Conservation (phyloP, 1,140 invertebrate genomes). For the Diplogasteroides magnus region DNA sequence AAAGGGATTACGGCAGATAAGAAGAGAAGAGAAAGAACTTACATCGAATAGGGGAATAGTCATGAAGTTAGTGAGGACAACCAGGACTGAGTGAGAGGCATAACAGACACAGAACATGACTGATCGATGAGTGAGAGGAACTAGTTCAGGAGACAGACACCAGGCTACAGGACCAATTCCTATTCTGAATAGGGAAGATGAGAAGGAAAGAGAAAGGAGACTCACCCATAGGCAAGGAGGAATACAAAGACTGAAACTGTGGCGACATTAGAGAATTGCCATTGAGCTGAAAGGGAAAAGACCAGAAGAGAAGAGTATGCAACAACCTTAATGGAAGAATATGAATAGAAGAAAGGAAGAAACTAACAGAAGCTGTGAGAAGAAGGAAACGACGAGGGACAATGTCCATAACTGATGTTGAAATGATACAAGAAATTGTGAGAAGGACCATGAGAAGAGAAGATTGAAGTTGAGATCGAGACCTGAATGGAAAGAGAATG, state of each 20-base stretch:
- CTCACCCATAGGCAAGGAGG: conserved; percentile 34
- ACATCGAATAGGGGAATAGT: conserved; percentile 43
- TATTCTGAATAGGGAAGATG: conserved; percentile 28
- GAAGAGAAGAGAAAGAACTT: neutral
- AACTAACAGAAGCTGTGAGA: conserved; percentile 24
- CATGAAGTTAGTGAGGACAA: conserved; percentile 46
- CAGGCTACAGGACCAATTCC: conserved; percentile 50
- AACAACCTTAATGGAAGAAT: conserved; percentile 36
- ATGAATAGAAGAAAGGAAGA: neutral
- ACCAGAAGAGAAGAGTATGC: conserved; percentile 9
- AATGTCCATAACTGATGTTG: conserved; percentile 38
- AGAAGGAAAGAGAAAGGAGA: neutral
- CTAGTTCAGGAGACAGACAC: conserved; percentile 49
- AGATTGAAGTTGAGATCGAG: conserved; percentile 38
- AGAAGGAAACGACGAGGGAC: conserved; percentile 38
- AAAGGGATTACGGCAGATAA: conserved; percentile 15
- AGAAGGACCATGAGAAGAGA: conserved; percentile 47
- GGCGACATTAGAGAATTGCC: conserved; percentile 29
- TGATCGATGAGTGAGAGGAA: conserved; percentile 42
- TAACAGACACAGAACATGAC: conserved; percentile 52
- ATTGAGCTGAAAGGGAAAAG: conserved; percentile 22
- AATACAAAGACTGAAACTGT: conserved; percentile 36
- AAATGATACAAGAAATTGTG: conserved; percentile 37
- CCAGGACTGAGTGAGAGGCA: conserved; percentile 41
- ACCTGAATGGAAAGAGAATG: conserved; percentile 20